Evolutionary conservation across 2,888 invertebrate genomes (phyloP).

Genomic region (Mythimna ferrago): DNA sequence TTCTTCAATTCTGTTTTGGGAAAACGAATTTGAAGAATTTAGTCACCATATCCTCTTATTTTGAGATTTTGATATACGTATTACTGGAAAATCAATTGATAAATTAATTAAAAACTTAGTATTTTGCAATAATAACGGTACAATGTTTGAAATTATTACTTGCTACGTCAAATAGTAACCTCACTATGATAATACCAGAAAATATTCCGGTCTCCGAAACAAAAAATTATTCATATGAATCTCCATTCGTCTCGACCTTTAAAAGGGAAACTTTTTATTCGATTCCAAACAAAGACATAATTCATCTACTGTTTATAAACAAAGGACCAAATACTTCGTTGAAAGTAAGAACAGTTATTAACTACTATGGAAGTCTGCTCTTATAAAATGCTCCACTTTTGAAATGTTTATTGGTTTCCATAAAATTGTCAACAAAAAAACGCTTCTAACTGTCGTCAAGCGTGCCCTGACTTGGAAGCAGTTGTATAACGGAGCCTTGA

Average conservation of each 20-base stretch:
- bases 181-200: background rate
- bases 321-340: conserved; percentile 77
- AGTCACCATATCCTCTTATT: background rate
- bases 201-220: conserved; percentile 14
- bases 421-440: conserved; percentile 80
- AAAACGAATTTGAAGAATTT: too few species aligned
- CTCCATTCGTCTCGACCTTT: conserved; percentile 66
- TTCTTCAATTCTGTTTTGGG: background rate
- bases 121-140: background rate
- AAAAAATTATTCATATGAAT: conserved; percentile 49
- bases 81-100: background rate
- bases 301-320: conserved; percentile 74
- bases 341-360: conserved; percentile 89
- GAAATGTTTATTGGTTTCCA: conserved; percentile 87
- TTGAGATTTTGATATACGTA: background rate
- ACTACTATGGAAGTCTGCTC: conserved; percentile 88
- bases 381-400: conserved; percentile 87
- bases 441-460: conserved; percentile 82
- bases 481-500: conserved; percentile 85
- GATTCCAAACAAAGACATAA: conserved; percentile 71
- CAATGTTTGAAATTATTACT: background rate
- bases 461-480: conserved; percentile 67
- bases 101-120: background rate
- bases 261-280: conserved; percentile 86
- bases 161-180: background rate